Percentiles rank a stretch among this genome's conserved stretches.
These are phyloP conservation scores for Aplochiton taeniatus DNA, from an alignment of 2,797 vertebrate species.

Conservation along the genomic window DNA sequence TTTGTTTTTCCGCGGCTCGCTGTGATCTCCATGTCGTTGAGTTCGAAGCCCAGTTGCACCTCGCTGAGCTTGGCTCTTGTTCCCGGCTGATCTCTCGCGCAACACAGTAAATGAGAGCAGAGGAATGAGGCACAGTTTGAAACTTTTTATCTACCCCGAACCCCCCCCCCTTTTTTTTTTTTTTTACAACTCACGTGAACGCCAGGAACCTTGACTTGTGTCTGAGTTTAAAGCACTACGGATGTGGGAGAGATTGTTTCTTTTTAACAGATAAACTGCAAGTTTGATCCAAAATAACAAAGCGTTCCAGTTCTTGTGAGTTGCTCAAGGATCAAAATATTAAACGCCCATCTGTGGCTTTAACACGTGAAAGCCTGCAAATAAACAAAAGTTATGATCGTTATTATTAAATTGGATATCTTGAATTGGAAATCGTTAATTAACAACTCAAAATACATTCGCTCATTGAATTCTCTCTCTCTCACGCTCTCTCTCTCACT, in stretches of 20 bases:
- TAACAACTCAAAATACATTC: too few species aligned
- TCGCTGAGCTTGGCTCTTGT: slow-evolving; percentile 41
- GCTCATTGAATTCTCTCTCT: neutral
- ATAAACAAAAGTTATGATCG: too few species aligned
- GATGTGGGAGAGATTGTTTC: slow-evolving; percentile 21
- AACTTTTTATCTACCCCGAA: slow-evolving; percentile 23
- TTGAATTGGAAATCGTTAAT: too few species aligned
- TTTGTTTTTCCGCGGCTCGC: slow-evolving; percentile 40
- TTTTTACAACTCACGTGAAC: too few species aligned
- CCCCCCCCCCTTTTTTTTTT: neutral
- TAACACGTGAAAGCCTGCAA: too few species aligned
- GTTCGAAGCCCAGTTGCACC: slow-evolving; percentile 53
- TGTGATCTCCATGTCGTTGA: slow-evolving; percentile 35
- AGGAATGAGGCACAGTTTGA: slow-evolving; percentile 25
- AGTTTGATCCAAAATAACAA: neutral
- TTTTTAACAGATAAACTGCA: slow-evolving; percentile 3
- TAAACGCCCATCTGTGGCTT: too few species aligned
- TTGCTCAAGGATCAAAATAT: too few species aligned
- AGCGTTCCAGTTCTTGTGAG: neutral
- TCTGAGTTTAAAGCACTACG: neutral
- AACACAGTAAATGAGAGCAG: slow-evolving; percentile 23
- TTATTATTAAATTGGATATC: too few species aligned
- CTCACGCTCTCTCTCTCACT: neutral
- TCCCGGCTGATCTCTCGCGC: slow-evolving; percentile 13
- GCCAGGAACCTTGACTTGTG: too few species aligned